Conservation (phyloP, 2,113 vertebrate species). For the Coptodon bakossiorum region DNA sequence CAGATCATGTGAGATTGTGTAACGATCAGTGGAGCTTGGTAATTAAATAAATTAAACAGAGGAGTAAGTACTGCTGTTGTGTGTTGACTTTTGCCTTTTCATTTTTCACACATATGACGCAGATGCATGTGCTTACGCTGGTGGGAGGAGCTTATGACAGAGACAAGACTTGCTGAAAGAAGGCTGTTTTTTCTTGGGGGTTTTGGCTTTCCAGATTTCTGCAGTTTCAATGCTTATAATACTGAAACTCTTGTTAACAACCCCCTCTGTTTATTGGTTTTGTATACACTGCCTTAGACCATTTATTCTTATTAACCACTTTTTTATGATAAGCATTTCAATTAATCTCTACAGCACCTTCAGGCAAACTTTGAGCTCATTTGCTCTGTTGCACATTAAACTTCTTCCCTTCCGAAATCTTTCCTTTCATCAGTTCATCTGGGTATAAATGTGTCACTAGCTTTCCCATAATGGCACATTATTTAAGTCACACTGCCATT, state of each 20-base stretch:
- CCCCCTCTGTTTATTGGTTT: background rate
- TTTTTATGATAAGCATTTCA: background rate
- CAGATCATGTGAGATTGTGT: background rate
- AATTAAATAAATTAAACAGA: background rate
- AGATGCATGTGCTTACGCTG: background rate
- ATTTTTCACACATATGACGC: background rate
- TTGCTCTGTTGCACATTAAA: background rate
- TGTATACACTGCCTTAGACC: background rate
- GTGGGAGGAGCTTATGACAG: background rate
- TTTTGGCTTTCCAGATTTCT: background rate
- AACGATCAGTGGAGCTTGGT: too few relatives aligned
- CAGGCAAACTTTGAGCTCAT: background rate
- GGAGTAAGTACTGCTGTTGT: background rate
- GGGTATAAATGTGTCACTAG: background rate
- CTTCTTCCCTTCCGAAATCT: background rate
- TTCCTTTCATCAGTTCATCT: background rate
- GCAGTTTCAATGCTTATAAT: background rate
- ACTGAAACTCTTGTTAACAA: background rate
- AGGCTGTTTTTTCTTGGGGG: background rate
- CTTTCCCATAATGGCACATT: background rate
- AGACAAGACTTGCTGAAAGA: background rate
- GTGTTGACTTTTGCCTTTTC: background rate
- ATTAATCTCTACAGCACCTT: background rate
- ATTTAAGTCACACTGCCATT: background rate
- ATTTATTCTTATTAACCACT: background rate